Evolutionary conservation across 2,797 vertebrate genomes (phyloP), one percentile per base, ranked within the genome.

Genomic region (Capromys pilorides): DNA sequence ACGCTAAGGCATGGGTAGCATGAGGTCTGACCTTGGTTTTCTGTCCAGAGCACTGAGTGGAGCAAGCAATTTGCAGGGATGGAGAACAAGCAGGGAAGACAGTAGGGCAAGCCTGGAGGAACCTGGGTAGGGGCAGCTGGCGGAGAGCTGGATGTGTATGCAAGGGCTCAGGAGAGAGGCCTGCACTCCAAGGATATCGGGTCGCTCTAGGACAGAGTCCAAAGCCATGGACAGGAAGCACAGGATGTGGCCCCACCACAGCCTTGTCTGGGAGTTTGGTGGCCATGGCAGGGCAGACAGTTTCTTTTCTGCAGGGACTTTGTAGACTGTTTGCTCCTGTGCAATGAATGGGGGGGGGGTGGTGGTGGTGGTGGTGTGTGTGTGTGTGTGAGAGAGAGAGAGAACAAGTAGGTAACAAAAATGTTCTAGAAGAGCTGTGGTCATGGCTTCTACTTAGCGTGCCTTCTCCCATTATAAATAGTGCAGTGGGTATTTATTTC

Each of bases 1-100:
- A 18, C 2, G 3, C 6, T 1, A n/a, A 54, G 19, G 18, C 18
- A 28, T 8, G 19, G 31, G 31, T 1, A 28, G 28, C 19, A 1
- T 28, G 81, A 31, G 6, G 2, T 51, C n/a, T 71, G 67, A 59
- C 21, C 9, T 16, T 69, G 13, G 45, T 36, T 75, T 64, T 88
- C 57, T 79, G 0, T 66, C 22, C 59, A 73, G 39, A 75, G 39
- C 28, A 13, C 71, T 67, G 86, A 36, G 33, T 24, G 39, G 41
- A 82, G 45, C 39, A 36, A 82, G 45, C 51, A 31, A 36, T 2
- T n/a, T 6, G 8, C 87, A 59, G 39, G 28, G 36, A 41, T n/a
- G 41, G 39, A 19, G n/a, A 45, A 2, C 6, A 64, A 5, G 22
- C 45, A 5, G 71, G 61, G 12, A 7, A 28, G 54, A 26, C 9